Evolutionary conservation across 2,888 invertebrate genomes (phyloP).

Genomic region (Liposcelis brunnea): DNA sequence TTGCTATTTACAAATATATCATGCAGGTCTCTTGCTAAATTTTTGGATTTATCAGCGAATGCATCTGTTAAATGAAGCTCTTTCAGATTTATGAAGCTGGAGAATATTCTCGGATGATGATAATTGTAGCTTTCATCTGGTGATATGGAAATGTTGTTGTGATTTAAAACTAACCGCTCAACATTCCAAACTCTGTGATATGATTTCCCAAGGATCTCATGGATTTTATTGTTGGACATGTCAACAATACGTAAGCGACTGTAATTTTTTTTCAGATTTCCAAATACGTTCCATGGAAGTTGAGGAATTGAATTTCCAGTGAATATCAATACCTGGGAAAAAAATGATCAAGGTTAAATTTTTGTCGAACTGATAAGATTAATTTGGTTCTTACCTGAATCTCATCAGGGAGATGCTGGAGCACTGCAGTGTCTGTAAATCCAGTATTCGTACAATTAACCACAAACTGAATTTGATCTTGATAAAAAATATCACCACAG

Average conservation of each 20-base stretch:
- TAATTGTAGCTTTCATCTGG: slow-evolving; percentile 32
- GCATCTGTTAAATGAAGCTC: slow-evolving; percentile 56
- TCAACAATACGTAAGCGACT: slow-evolving; percentile 44
- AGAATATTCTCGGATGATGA: slow-evolving; percentile 50
- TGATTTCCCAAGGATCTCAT: slow-evolving; percentile 51
- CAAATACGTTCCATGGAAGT: slow-evolving; percentile 54
- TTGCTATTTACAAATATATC: slow-evolving; percentile 51
- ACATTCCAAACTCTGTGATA: slow-evolving; percentile 57
- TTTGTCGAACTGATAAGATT: not conserved
- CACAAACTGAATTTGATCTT: slow-evolving; percentile 33
- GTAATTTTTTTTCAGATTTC: slow-evolving; percentile 38
- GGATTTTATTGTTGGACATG: slow-evolving; percentile 54
- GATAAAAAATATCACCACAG: slow-evolving; percentile 36
- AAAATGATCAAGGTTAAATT: too few relatives aligned
- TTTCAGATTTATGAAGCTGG: slow-evolving; percentile 48
- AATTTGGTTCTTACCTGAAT: slow-evolving; percentile 31
- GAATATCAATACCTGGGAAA: slow-evolving; percentile 44
- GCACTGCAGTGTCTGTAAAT: slow-evolving; percentile 37
- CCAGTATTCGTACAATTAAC: slow-evolving; percentile 53
- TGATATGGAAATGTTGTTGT: slow-evolving; percentile 48
- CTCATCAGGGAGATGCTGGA: slow-evolving; percentile 42
- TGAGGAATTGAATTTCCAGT: slow-evolving; percentile 47
- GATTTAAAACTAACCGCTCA: slow-evolving; percentile 47
- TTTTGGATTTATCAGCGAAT: slow-evolving; percentile 45
- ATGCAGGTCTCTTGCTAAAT: slow-evolving; percentile 45